Conservation (phyloP, 2,888 invertebrate species). For the Andrena marginata region DNA sequence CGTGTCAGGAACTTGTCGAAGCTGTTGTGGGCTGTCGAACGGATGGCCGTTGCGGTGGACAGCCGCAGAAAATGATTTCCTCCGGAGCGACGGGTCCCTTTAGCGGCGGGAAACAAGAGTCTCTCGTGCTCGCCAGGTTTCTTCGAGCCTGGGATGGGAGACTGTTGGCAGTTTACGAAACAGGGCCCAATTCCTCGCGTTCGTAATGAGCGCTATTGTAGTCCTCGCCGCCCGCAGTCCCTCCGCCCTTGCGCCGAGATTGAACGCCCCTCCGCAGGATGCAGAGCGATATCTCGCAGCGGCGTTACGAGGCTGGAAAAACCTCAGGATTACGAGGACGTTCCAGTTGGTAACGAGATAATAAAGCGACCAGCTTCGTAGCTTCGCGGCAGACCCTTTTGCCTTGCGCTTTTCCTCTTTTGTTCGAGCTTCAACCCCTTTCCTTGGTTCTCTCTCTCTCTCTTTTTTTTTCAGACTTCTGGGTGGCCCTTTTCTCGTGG, state of each 20-base stretch:
- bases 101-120: slow-evolving; percentile 6
- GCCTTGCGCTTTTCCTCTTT: slow-evolving; percentile 20
- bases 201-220: slow-evolving; percentile 79
- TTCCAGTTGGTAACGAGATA: slow-evolving; percentile 75
- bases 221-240: slow-evolving; percentile 17
- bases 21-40: slow-evolving; percentile 8
- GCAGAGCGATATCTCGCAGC: slow-evolving; percentile 47
- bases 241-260: slow-evolving; percentile 43
- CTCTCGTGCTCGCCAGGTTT: slow-evolving; percentile 16
- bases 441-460: slow-evolving; percentile 10
- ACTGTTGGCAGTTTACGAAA: slow-evolving; percentile 70
- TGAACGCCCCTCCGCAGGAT: slow-evolving; percentile 51
- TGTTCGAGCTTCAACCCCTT: not conserved
- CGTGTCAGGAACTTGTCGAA: slow-evolving; percentile 10
- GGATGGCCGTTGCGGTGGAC: not conserved
- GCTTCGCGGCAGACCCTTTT: slow-evolving; percentile 65
- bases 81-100: slow-evolving; percentile 16
- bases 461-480: slow-evolving; percentile 17
- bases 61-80: slow-evolving; percentile 46
- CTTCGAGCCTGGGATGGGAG: slow-evolving; percentile 30
- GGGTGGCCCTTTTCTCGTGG: slow-evolving; percentile 8
- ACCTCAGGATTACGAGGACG: slow-evolving; percentile 72
- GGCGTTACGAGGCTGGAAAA: slow-evolving; percentile 45
- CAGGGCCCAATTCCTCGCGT: slow-evolving; percentile 72
- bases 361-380: slow-evolving; percentile 76